phyloP scores from a whole-genome alignment of 2,797 vertebrate genomes.

The Dermochelys coriacea region DNA sequence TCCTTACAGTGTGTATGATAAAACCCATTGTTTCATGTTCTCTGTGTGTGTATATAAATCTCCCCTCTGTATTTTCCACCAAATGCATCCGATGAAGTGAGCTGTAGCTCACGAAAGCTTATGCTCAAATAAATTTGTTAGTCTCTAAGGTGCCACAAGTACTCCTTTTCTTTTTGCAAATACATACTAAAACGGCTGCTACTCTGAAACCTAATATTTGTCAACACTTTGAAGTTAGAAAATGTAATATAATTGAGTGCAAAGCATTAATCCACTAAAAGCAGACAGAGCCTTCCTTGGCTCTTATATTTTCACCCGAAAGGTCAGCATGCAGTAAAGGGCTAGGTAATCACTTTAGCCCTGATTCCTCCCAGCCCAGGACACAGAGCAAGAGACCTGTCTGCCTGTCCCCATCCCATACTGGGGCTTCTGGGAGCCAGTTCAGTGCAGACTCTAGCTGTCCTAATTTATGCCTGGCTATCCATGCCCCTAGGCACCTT shows the following conservation, averaged over 20 bases:
- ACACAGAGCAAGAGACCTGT: neutral
- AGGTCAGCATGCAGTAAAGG: neutral
- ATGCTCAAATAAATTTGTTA: no score
- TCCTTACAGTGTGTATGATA: no score
- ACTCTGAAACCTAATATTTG: neutral
- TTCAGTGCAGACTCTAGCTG: neutral
- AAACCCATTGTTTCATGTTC: no score
- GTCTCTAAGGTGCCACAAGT: no score
- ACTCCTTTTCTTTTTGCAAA: no score
- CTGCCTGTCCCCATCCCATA: neutral
- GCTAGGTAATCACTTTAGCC: neutral
- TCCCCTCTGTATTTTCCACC: no score
- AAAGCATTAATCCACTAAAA: neutral
- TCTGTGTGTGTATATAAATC: no score
- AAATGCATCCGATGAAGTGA: no score
- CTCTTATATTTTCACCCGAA: neutral
- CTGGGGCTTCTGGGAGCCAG: neutral
- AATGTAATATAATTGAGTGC: neutral
- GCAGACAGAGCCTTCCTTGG: neutral
- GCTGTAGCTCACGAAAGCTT: no score
- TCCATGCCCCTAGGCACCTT: neutral
- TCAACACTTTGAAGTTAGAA: slow-evolving; percentile 26
- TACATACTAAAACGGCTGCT: no score
- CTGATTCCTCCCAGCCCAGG: neutral
- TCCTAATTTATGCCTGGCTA: neutral